Evolutionary conservation across 2,113 vertebrate genomes (phyloP), one percentile per base, ranked within the genome.

Genomic region (Procapra przewalskii): DNA sequence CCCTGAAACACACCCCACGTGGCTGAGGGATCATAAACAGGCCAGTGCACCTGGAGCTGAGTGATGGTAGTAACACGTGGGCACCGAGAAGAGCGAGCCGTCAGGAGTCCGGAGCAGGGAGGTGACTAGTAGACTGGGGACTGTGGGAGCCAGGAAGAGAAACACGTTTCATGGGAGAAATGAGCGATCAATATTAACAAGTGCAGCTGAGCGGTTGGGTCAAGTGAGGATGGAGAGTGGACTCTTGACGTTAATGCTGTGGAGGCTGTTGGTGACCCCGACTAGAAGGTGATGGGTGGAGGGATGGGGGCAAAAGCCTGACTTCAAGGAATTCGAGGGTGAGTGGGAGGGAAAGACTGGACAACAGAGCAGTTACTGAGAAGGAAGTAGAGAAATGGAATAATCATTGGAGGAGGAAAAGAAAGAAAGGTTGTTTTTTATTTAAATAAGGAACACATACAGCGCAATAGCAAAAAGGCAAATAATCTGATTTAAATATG

Each of bases 41-140:
- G 21, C 11, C 82, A 48, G 36, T 0, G 45, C 4, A 19, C 88
- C 52, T 77, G 67, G 1, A 50, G 57, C 77, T n/a, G 21, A 36
- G 48, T 3, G 27, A 90, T 8, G 25, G 15, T 0, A 29, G 25
- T 1, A 31, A 17, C 43, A 59, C 0, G 5, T 1, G 55, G 43
- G 82, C 27, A 21, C 40, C 83, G 21, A 82, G 84, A 43, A 12
- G 3, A 4, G 64, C 33, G 52, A 5, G 84, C 6, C 4, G 2
- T 31, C 82, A 52, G 64, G 31, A 55, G 6, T 40, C 31, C 16
- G 14, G 55, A n/a, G 62, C 31, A 75, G 59, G 83, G 88, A 48
- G 36, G 36, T 14, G 8, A 1, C 13, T 8, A 52, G 89, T 2
- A 17, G 16, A 62, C 45, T 10, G 23, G 0, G 10, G 31, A 33